Evolutionary conservation across 1,140 invertebrate genomes (phyloP).

Genomic region (Drosophila nigrodunni): DNA sequence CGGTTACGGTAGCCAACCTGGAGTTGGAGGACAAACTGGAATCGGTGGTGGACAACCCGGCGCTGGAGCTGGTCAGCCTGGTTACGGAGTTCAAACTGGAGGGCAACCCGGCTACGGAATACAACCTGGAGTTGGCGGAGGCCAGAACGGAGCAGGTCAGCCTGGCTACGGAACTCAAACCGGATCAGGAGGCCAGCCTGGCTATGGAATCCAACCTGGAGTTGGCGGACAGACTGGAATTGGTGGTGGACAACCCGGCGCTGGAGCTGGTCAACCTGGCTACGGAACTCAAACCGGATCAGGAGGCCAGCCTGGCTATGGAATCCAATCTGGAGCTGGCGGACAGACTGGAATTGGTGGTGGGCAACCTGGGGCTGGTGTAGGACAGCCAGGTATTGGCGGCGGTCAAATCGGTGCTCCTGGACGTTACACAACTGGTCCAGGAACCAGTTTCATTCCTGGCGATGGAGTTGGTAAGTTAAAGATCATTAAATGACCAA

Average conservation of each 20-base stretch:
- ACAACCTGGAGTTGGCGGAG: constrained; percentile 12
- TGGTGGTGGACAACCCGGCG: constrained; percentile 28
- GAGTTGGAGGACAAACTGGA: constrained; percentile 13
- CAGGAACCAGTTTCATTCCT: constrained; percentile 1
- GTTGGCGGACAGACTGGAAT: constrained; percentile 19
- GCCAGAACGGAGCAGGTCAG: neutral
- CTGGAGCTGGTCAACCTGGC: constrained; percentile 23
- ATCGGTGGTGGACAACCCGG: constrained; percentile 23
- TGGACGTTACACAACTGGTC: constrained; percentile 39
- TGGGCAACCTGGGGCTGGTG: constrained; percentile 18
- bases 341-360: constrained; percentile 10
- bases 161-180: constrained; percentile 16
- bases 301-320: neutral
- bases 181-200: constrained; percentile 17
- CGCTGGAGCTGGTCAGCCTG: constrained; percentile 12
- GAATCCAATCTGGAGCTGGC: constrained; percentile 20
- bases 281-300: neutral
- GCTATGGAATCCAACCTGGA: constrained; percentile 28
- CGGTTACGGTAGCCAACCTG: constrained; percentile 25
- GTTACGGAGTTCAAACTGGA: neutral
- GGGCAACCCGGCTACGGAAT: no score
- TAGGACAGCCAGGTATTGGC: constrained; percentile 2
- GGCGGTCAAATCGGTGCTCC: constrained; percentile 30
- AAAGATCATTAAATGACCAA: neutral
- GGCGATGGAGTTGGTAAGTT: constrained; percentile 47